A percentile compares a stretch with the other conserved stretches of the same genome.
Conservation (phyloP, 2,888 invertebrate genomes). For the Volucella inanis region DNA sequence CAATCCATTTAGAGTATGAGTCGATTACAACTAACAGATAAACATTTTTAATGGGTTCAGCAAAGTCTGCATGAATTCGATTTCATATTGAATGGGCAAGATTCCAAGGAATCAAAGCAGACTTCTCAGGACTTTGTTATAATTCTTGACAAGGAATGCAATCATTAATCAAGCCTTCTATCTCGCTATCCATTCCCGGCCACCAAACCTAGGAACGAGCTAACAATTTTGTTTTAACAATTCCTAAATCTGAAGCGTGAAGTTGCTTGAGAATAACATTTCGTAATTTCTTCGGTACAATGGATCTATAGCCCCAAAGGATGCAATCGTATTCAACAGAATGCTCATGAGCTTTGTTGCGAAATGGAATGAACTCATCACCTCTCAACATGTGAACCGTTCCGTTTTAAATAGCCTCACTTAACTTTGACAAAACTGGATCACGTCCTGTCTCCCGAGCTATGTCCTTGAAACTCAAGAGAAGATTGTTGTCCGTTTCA, state of each 20-base stretch:
- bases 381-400: slow-evolving; percentile 37
- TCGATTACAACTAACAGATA: slow-evolving; percentile 63
- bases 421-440: slow-evolving; percentile 44
- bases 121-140: slow-evolving; percentile 64
- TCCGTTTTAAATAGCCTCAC: slow-evolving; percentile 47
- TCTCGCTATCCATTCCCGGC: no score
- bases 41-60: slow-evolving; percentile 63
- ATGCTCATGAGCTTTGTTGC: slow-evolving; percentile 45
- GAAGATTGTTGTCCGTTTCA: slow-evolving; percentile 42
- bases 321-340: slow-evolving; percentile 54
- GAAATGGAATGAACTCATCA: slow-evolving; percentile 31
- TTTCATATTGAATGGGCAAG: slow-evolving; percentile 57
- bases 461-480: slow-evolving; percentile 57
- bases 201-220: slow-evolving; percentile 46
- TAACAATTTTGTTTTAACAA: slow-evolving; percentile 66
- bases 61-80: slow-evolving; percentile 68
- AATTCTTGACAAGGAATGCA: no score
- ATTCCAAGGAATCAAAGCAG: slow-evolving; percentile 60
- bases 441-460: slow-evolving; percentile 43
- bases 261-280: slow-evolving; percentile 45
- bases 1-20: slow-evolving; percentile 71
- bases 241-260: slow-evolving; percentile 71
- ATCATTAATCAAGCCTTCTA: no score
- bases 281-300: no score
- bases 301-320: no score